These are phyloP conservation scores for Leucophenga varia DNA, from an alignment of 1,140 invertebrate genomes.

Conservation along the genomic window DNA sequence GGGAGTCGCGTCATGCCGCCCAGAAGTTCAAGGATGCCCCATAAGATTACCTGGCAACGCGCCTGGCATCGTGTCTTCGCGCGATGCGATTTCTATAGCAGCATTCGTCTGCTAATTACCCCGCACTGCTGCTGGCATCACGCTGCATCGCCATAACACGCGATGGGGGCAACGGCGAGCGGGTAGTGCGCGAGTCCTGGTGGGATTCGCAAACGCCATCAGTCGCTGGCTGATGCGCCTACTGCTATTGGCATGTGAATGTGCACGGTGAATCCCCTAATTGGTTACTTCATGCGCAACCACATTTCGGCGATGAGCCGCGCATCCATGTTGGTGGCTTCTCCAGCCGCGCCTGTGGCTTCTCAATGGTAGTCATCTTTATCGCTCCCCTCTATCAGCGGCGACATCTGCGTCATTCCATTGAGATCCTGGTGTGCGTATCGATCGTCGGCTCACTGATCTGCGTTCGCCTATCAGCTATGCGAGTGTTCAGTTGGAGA, in stretches of 20 bases:
- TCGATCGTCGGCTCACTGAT: slow-evolving; percentile 12
- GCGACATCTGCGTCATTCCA: slow-evolving; percentile 12
- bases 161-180: slow-evolving; percentile 3
- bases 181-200: slow-evolving; percentile 20
- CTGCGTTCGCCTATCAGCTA: too few species aligned
- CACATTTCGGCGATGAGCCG: slow-evolving; percentile 26
- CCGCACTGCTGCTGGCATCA: slow-evolving; percentile 25
- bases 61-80: slow-evolving; percentile 12
- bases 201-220: slow-evolving; percentile 33
- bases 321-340: slow-evolving; percentile 24
- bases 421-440: slow-evolving; percentile 10
- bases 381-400: slow-evolving; percentile 27
- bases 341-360: too few species aligned
- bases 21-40: too few species aligned
- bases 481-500: too few species aligned
- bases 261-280: slow-evolving; percentile 24
- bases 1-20: too few species aligned
- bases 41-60: background rate
- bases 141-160: slow-evolving; percentile 19
- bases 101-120: slow-evolving; percentile 22
- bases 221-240: slow-evolving; percentile 29
- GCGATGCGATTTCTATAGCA: slow-evolving; percentile 24
- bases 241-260: slow-evolving; percentile 24
- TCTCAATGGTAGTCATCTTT: slow-evolving; percentile 23
- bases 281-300: slow-evolving; percentile 37